A percentile compares a stretch with the other conserved stretches of the same genome.
Conservation (phyloP, 1,140 invertebrate species). For the Stegodyphus mimosarum region DNA sequence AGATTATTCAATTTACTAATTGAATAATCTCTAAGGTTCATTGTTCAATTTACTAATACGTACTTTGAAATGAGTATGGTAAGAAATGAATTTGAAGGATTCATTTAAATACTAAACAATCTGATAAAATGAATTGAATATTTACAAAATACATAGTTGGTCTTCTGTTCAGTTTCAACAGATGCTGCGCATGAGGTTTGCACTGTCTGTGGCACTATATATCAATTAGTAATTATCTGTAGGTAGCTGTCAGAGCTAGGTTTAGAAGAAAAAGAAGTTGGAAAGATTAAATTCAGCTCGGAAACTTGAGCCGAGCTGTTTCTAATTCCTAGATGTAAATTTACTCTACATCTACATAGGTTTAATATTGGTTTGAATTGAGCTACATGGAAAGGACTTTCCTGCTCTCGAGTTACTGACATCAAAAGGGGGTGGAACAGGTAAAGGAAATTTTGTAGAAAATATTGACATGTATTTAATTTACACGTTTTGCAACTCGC, state of each 20-base stretch:
- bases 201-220: conserved; percentile 27
- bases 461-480: background rate
- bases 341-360: conserved; percentile 49
- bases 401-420: conserved; percentile 19
- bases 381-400: conserved; percentile 55
- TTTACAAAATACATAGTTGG: conserved; percentile 33
- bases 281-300: conserved; percentile 41
- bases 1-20: too few relatives aligned
- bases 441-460: conserved; percentile 31
- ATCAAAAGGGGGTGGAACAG: conserved; percentile 6
- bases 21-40: too few relatives aligned
- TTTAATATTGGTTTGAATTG: conserved; percentile 59
- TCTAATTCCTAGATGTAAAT: conserved; percentile 50
- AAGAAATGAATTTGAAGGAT: too few relatives aligned
- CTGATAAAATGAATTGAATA: too few relatives aligned
- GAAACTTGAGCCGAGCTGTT: conserved; percentile 37
- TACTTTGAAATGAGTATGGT: too few relatives aligned
- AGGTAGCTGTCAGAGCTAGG: conserved; percentile 50
- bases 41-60: too few relatives aligned
- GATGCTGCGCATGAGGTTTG: conserved; percentile 31
- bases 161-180: conserved; percentile 7
- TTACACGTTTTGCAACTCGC: conserved; percentile 16
- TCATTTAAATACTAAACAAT: too few relatives aligned
- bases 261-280: conserved; percentile 60
- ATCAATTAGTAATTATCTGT: conserved; percentile 33